Evolutionary conservation across 2,888 invertebrate genomes (phyloP).

Genomic region (Drosophila koepferae): DNA sequence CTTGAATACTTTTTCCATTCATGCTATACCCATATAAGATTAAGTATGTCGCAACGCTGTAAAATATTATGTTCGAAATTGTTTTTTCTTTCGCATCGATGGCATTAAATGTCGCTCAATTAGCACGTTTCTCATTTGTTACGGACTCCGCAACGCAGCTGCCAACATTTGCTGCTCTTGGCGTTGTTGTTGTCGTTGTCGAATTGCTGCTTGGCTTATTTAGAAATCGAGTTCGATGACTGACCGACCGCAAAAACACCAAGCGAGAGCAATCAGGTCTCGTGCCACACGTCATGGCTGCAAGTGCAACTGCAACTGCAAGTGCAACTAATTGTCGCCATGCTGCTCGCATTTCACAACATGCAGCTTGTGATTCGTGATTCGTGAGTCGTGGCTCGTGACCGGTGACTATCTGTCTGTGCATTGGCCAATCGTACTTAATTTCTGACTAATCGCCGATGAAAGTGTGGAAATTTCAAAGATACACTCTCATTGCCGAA

Average conservation of each 20-base stretch:
- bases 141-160: background rate
- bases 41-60: conserved; percentile 5
- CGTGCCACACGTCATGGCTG: conserved; percentile 50
- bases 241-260: conserved; percentile 21
- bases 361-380: conserved; percentile 27
- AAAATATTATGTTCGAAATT: background rate
- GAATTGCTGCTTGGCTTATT: conserved; percentile 36
- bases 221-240: conserved; percentile 31
- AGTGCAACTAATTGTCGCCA: conserved; percentile 36
- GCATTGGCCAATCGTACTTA: conserved; percentile 41
- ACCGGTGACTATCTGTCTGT: conserved; percentile 36
- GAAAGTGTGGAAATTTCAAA: conserved; percentile 49
- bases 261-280: conserved; percentile 15
- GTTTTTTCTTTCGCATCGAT: conserved; percentile 10
- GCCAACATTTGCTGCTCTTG: background rate
- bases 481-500: conserved; percentile 17
- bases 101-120: conserved; percentile 37
- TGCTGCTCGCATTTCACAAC: conserved; percentile 19
- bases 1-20: background rate
- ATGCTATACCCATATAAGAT: background rate
- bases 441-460: conserved; percentile 36
- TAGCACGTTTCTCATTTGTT: conserved; percentile 67
- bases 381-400: conserved; percentile 14
- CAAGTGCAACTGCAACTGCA: conserved; percentile 36
- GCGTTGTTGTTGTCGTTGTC: conserved; percentile 21